Conservation (phyloP, 2,888 invertebrate species). For the Quadroppia sp. region DNA sequence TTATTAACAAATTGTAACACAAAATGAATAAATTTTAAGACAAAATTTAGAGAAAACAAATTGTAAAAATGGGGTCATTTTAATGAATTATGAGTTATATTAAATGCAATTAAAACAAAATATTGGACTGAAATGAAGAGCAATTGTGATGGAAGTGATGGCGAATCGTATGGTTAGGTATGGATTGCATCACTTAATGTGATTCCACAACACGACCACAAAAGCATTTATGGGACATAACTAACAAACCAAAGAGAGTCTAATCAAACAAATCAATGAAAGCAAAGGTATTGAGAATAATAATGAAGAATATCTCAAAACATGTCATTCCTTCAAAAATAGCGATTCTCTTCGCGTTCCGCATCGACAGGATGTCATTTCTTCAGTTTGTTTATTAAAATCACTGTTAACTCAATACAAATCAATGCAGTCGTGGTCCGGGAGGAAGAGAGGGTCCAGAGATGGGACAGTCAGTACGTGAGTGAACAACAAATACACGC, state of each 20-base stretch:
- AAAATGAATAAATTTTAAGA: background rate
- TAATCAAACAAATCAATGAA: conserved; percentile 13
- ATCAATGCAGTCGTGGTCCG: background rate
- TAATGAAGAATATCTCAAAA: background rate
- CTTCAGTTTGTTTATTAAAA: conserved; percentile 22
- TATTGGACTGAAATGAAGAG: background rate
- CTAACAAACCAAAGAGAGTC: conserved; percentile 23
- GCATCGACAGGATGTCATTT: conserved; percentile 29
- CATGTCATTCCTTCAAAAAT: conserved; percentile 34
- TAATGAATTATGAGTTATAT: background rate
- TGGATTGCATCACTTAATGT: conserved; percentile 21
- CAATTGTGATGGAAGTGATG: conserved; percentile 3
- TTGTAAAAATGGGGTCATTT: conserved; percentile 5
- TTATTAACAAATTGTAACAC: too few species aligned
- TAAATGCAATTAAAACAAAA: conserved; percentile 21
- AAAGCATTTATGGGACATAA: conserved; percentile 30
- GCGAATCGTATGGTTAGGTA: background rate
- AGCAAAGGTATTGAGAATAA: conserved; percentile 15
- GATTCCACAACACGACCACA: conserved; percentile 17
- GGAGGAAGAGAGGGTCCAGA: conserved; percentile 3
- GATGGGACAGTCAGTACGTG: conserved; percentile 26
- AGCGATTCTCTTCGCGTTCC: conserved; percentile 34
- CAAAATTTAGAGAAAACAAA: background rate
- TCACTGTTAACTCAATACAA: conserved; percentile 14
- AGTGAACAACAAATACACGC: conserved; percentile 30